A percentile compares a stretch with the other conserved stretches of the same genome.
These are phyloP conservation scores for Parnassius glacialis DNA, from an alignment of 2,888 invertebrate species.

Conservation along the genomic window DNA sequence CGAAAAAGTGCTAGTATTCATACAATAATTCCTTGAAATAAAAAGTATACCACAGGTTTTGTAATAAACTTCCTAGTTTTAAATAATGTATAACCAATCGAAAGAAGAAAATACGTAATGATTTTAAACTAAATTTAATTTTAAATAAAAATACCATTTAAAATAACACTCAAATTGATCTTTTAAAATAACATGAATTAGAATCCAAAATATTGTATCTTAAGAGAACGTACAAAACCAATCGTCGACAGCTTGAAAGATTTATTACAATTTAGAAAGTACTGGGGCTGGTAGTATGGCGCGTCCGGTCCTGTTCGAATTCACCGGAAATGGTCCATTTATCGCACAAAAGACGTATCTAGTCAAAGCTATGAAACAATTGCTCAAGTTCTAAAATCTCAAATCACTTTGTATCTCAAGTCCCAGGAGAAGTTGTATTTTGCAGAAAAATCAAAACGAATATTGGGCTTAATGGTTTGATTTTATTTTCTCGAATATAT, in stretches of 20 bases:
- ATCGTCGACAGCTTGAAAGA: constrained; percentile 14
- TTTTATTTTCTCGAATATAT: neutral
- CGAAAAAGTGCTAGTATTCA: no score
- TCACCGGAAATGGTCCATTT: constrained; percentile 23
- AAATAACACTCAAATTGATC: no score
- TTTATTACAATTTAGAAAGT: constrained; percentile 23
- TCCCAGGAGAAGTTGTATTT: constrained; percentile 1
- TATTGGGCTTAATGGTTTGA: neutral
- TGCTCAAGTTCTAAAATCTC: constrained; percentile 15
- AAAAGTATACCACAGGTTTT: no score
- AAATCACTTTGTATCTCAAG: constrained; percentile 16
- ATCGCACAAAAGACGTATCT: constrained; percentile 21
- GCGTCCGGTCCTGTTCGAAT: constrained; percentile 14
- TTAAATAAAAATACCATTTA: no score
- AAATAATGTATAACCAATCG: no score
- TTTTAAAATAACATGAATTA: no score
- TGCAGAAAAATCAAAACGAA: neutral
- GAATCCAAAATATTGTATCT: neutral
- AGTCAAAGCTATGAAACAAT: constrained; percentile 14
- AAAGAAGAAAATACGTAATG: no score
- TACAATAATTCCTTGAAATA: no score
- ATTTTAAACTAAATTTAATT: no score
- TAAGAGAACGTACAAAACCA: constrained; percentile 5
- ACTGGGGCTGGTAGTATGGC: constrained; percentile 10
- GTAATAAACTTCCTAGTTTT: no score